Base-by-base conservation (phyloP, 2,888 invertebrate species). In the Torymus auratus region DNA sequence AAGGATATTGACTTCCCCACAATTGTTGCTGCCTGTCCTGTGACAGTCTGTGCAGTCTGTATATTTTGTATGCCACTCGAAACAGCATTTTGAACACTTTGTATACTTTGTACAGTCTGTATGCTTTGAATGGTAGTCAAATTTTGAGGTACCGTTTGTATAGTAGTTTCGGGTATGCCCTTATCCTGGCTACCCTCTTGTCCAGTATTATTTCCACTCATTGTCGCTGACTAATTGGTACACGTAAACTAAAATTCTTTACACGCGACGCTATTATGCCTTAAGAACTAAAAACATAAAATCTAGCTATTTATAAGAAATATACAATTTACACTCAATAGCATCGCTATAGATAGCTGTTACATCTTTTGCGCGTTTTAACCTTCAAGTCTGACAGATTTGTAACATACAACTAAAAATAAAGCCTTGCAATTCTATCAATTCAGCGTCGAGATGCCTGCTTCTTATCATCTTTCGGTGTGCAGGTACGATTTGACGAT, bases 1-100 rank as follows among this genome's bases (percentile, higher is more conserved):
- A 91, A 74, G 0, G 90, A 88, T 68, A 91, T 88, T 0, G 91
- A 88, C 82, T 91, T 91, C 12, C 90, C 89, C 13, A 90, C 85
- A 12, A 91, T 84, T 15, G 86, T 85, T 7, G 86, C 82, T 13
- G 89, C 75, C 14, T 88, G 86, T 50, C 88, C 86, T 41, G 87
- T 86, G 4, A 88, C 86, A 28, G 86, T 84, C 76, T 88, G 89
- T 0, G 86, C 85, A 1, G 90, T 85, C 70, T 89, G 91, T 41
- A 90, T 89, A 58, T 81, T 88, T 23, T 88, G 89, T 52, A 89
- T 85, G 81, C 84, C 88, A 81, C 88, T 88, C 60, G 89, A 88
- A 4, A 88, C 88, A 12, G 88, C 86, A 84, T 86, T 88, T 73
- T 88, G 87, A 12, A 85, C 84, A 68, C 84, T 86, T 75, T 88